A percentile compares a stretch with the other conserved stretches of the same genome.
phyloP scores from a whole-genome alignment of 2,888 invertebrate genomes.

The Matsumyia berberina region DNA sequence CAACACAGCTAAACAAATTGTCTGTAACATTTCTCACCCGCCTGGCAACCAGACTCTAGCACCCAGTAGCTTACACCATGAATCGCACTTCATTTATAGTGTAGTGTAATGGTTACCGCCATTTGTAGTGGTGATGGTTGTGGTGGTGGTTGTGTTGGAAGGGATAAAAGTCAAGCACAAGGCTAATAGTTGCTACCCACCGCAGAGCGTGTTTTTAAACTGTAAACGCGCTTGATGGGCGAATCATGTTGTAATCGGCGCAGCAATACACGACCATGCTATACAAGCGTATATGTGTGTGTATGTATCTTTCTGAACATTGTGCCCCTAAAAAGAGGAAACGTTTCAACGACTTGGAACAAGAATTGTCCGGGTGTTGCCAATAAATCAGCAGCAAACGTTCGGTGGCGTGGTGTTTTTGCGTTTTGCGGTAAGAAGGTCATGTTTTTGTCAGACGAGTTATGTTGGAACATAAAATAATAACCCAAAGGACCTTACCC shows the following conservation, averaged over 20 bases:
- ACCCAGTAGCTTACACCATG: no score
- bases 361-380: conserved; percentile 56
- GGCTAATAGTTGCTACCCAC: conserved; percentile 29
- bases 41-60: no score
- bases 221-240: conserved; percentile 60
- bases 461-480: conserved; percentile 43
- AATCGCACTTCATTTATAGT: conserved; percentile 27
- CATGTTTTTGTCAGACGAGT: conserved; percentile 43
- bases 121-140: not conserved
- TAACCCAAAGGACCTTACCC: conserved; percentile 28
- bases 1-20: conserved; percentile 46
- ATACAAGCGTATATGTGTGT: not conserved
- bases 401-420: conserved; percentile 10
- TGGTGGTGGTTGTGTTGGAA: conserved; percentile 8
- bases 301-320: conserved; percentile 14
- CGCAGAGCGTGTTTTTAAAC: conserved; percentile 61
- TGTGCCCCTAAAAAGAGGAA: conserved; percentile 39
- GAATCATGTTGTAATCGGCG: conserved; percentile 63
- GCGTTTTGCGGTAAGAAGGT: conserved; percentile 41
- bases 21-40: conserved; percentile 4
- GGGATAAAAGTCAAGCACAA: conserved; percentile 42
- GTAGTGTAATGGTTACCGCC: not conserved
- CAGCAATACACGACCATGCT: no score
- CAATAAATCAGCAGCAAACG: conserved; percentile 61
- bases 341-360: conserved; percentile 53